These are phyloP conservation scores for Hydrozoanthus gracilis DNA, from an alignment of 92 coral and sea anemone genomes.

Conservation along the genomic window DNA sequence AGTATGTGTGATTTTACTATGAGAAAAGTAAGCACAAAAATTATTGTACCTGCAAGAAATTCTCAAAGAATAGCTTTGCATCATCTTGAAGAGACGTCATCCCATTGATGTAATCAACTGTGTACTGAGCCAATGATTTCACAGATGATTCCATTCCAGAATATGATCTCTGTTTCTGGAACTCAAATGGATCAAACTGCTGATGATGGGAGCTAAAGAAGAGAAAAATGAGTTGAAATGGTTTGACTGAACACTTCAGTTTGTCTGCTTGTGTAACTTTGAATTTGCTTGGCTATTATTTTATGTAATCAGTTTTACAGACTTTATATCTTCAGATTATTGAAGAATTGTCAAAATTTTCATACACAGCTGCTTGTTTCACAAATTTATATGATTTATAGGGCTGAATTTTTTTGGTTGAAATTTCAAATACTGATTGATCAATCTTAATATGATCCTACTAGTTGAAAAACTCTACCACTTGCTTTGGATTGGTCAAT, in stretches of 20 bases:
- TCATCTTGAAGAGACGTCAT: slow-evolving; percentile 26
- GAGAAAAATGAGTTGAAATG: not conserved
- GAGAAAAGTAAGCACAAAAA: too few relatives aligned
- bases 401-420: too few relatives aligned
- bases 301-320: not conserved
- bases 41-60: slow-evolving; percentile 78
- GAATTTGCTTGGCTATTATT: not conserved
- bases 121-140: slow-evolving; percentile 77
- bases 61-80: slow-evolving; percentile 71
- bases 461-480: not conserved
- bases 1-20: too few relatives aligned
- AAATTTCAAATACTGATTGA: too few relatives aligned
- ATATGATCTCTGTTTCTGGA: slow-evolving; percentile 87
- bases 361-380: too few relatives aligned
- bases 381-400: too few relatives aligned
- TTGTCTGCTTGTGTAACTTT: not conserved
- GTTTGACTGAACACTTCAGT: not conserved
- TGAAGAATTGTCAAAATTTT: too few relatives aligned
- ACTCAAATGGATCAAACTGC: slow-evolving; percentile 87
- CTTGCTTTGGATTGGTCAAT: not conserved
- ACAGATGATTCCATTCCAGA: slow-evolving; percentile 71
- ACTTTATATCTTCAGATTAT: not conserved
- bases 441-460: not conserved
- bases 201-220: slow-evolving; percentile 77
- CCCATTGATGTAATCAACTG: slow-evolving; percentile 54